Evolutionary conservation across 2,888 invertebrate genomes (phyloP).

Genomic region (Oxytorus armatus): DNA sequence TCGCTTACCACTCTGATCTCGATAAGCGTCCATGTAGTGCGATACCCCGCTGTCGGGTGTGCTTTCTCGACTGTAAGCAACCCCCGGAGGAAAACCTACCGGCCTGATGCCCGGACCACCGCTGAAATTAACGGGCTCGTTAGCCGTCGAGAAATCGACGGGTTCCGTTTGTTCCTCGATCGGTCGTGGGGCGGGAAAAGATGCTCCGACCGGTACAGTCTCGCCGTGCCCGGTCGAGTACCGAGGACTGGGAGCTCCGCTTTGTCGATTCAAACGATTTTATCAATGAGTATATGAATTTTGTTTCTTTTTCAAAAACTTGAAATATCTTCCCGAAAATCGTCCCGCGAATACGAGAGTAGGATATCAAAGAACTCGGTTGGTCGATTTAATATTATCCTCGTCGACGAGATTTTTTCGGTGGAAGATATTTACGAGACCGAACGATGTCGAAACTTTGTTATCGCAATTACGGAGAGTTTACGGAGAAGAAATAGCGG

Average conservation of each 20-base stretch:
- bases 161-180: constrained; percentile 89
- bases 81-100: constrained; percentile 86
- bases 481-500: too few species aligned
- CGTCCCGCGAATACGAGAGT: too few species aligned
- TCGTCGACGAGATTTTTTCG: too few species aligned
- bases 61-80: constrained; percentile 92
- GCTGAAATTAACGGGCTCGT: constrained; percentile 88
- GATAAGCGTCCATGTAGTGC: constrained; percentile 94
- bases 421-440: too few species aligned
- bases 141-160: constrained; percentile 89
- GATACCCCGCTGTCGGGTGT: constrained; percentile 95
- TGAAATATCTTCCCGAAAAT: too few species aligned
- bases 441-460: too few species aligned
- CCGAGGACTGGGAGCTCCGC: constrained; percentile 87
- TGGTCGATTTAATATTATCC: too few species aligned
- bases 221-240: constrained; percentile 85
- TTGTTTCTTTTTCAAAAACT: too few species aligned
- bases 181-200: constrained; percentile 86
- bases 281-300: constrained; percentile 21
- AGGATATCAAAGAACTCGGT: too few species aligned
- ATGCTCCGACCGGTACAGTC: constrained; percentile 85
- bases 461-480: too few species aligned
- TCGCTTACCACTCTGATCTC: constrained; percentile 93
- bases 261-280: constrained; percentile 70
- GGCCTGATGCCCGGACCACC: constrained; percentile 85